Percentiles rank a stretch among this genome's conserved stretches.
phyloP scores from a whole-genome alignment of 2,797 vertebrate species.

The Sebastes iracundus region DNA sequence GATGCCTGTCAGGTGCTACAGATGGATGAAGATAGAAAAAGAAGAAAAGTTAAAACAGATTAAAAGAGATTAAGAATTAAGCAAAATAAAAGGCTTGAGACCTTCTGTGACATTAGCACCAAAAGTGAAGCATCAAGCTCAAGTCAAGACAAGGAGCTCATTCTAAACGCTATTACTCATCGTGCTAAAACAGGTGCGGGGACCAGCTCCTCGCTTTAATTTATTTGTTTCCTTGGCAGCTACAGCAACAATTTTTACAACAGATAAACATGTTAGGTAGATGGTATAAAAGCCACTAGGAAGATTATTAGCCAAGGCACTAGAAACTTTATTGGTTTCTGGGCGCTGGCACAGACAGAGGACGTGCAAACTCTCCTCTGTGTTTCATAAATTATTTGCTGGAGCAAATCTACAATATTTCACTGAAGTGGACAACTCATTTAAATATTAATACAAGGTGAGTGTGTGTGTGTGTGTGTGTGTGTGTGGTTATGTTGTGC shows the following conservation, averaged over 20 bases:
- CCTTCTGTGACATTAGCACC: background rate
- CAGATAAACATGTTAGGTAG: conserved; percentile 60
- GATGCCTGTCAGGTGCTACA: conserved; percentile 85
- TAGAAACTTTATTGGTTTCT: conserved; percentile 66
- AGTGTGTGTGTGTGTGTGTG: background rate
- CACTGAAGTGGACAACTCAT: conserved; percentile 81
- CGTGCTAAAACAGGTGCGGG: conserved; percentile 30
- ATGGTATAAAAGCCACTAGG: conserved; percentile 47
- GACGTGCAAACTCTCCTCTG: conserved; percentile 65
- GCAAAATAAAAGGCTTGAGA: conserved; percentile 3
- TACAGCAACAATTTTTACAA: conserved; percentile 54
- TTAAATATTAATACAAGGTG: conserved; percentile 85
- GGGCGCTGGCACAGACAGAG: conserved; percentile 59
- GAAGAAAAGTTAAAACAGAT: background rate
- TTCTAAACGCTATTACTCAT: conserved; percentile 28
- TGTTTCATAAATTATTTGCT: conserved; percentile 79
- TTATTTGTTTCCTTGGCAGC: conserved; percentile 49
- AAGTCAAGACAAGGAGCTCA: conserved; percentile 11
- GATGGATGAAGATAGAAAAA: conserved; percentile 1
- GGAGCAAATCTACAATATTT: conserved; percentile 77
- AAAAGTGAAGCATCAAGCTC: background rate
- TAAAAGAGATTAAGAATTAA: background rate
- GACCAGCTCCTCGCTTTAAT: conserved; percentile 27
- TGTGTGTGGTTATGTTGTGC: conserved; percentile 52
- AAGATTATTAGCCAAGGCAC: conserved; percentile 59